Evolutionary conservation across 2,113 vertebrate species (phyloP), one percentile per base, ranked within the genome.

Genomic region (Cebidichthys violaceus): DNA sequence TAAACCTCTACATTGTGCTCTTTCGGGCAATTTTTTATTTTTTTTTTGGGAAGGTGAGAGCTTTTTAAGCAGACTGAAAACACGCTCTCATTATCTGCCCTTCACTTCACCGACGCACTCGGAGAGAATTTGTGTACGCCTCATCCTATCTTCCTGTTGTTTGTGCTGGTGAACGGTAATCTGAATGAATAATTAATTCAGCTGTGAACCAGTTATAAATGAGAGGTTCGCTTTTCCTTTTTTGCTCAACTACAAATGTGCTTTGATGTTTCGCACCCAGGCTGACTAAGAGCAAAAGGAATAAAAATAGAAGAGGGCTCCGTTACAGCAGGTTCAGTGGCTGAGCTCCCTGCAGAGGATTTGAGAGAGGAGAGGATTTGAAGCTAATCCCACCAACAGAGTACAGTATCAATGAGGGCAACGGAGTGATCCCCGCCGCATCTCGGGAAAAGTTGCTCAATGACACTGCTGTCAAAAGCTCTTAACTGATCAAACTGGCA

Each of bases 331-430:
- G 90, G 88, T 93, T 91, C 86, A 84, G 71, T 85, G 87, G 84
- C 85, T 55, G 83, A 64, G 27, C 85, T 85, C 86, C 81, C 87
- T 39, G 79, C 87, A 75, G 84, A 92, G 92, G 88, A 84, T 89
- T 92, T 92, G 60, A 78, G 71, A 85, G 84, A 85, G 84, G 62
- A 86, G 87, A 85, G 91, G 91, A 92, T 93, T 92, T 92, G 74
- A 86, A 82, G 88, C 88, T 93, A 93, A 93, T 93, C 92, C 90
- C 84, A 85, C 77, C 90, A 75, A 77, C 86, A 61, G 86, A 86
- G 89, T 92, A 90, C 91, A 87, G 88, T 89, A 92, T 90, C 88
- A 92, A 89, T 71, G 89, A 93, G 87, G 91, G 81, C 90, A 86
- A 47, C 65, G 2, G 33, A 84, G 76, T 86, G 86, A 92, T 88